Percentiles rank a stretch among this genome's conserved stretches.
Evolutionary conservation across 2,888 invertebrate genomes (phyloP).

Genomic region (Fabriciana adippe): DNA sequence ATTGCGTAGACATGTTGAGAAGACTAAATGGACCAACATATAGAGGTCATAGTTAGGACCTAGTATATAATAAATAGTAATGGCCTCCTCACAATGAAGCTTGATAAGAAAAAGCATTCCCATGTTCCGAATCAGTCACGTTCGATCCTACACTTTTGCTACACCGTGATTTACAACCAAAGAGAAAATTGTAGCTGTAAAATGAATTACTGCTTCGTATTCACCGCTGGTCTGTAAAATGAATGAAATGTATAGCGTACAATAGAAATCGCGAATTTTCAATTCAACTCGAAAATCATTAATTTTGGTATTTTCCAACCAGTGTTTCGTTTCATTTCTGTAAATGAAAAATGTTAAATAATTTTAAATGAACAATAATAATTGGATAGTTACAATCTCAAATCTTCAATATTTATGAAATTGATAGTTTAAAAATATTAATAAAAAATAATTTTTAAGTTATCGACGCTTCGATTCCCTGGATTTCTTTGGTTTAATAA

Average conservation of each 20-base stretch:
- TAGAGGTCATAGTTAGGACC: too few species aligned
- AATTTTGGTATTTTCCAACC: not conserved
- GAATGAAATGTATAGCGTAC: slow-evolving; percentile 1
- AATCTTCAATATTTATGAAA: too few species aligned
- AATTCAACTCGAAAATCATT: not conserved
- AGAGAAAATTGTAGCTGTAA: slow-evolving; percentile 14
- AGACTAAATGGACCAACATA: too few species aligned
- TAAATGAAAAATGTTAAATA: not conserved
- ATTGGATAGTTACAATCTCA: too few species aligned
- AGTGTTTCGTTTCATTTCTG: not conserved
- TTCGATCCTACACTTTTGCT: slow-evolving; percentile 22
- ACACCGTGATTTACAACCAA: slow-evolving; percentile 24
- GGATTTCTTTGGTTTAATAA: too few species aligned
- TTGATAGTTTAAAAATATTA: too few species aligned
- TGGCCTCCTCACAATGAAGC: slow-evolving; percentile 10
- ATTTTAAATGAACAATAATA: too few species aligned
- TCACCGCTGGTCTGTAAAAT: slow-evolving; percentile 16
- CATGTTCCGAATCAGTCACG: slow-evolving; percentile 27
- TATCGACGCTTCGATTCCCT: too few species aligned
- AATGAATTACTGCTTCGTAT: slow-evolving; percentile 19
- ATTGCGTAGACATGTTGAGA: too few species aligned
- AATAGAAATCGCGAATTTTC: not conserved
- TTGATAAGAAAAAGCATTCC: slow-evolving; percentile 25
- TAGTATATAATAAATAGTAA: slow-evolving; percentile 22
- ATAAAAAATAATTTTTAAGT: too few species aligned